phyloP scores from a whole-genome alignment of 2,888 invertebrate species.

The Catocala nupta region DNA sequence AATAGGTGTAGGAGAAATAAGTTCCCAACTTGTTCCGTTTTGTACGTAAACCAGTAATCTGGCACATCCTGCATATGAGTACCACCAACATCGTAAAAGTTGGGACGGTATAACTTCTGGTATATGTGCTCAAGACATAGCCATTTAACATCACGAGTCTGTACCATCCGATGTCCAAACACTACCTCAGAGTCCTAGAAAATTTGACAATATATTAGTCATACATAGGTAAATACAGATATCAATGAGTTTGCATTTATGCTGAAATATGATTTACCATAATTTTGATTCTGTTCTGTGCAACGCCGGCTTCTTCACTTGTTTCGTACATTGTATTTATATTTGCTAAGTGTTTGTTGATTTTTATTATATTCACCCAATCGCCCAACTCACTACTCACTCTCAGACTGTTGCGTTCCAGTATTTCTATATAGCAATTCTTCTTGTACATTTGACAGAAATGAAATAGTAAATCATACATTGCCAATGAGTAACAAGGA shows the following conservation, averaged over 20 bases:
- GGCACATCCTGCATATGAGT: slow-evolving; percentile 70
- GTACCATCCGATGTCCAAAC: slow-evolving; percentile 65
- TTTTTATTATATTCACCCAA: too few species aligned
- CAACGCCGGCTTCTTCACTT: slow-evolving; percentile 13
- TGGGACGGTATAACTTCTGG: slow-evolving; percentile 72
- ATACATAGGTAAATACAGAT: slow-evolving; percentile 6
- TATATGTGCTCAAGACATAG: slow-evolving; percentile 70
- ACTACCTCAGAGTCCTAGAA: slow-evolving; percentile 63
- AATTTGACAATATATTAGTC: slow-evolving; percentile 46
- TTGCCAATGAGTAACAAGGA: too few species aligned
- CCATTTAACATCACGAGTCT: slow-evolving; percentile 73
- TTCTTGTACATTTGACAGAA: too few species aligned
- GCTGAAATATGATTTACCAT: slow-evolving; percentile 21
- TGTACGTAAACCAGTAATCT: slow-evolving; percentile 75
- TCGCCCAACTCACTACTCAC: too few species aligned
- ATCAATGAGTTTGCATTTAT: too few species aligned
- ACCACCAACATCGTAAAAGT: slow-evolving; percentile 78
- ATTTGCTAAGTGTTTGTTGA: neutral
- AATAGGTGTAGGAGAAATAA: slow-evolving; percentile 75
- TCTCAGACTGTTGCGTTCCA: too few species aligned
- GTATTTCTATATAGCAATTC: too few species aligned
- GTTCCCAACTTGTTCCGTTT: slow-evolving; percentile 67
- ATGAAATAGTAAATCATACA: too few species aligned
- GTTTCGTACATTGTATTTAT: slow-evolving; percentile 39
- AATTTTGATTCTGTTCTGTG: slow-evolving; percentile 20